A percentile compares a stretch with the other conserved stretches of the same genome.
phyloP scores from a whole-genome alignment of 2,113 vertebrate species.

The Ceratotherium simum region DNA sequence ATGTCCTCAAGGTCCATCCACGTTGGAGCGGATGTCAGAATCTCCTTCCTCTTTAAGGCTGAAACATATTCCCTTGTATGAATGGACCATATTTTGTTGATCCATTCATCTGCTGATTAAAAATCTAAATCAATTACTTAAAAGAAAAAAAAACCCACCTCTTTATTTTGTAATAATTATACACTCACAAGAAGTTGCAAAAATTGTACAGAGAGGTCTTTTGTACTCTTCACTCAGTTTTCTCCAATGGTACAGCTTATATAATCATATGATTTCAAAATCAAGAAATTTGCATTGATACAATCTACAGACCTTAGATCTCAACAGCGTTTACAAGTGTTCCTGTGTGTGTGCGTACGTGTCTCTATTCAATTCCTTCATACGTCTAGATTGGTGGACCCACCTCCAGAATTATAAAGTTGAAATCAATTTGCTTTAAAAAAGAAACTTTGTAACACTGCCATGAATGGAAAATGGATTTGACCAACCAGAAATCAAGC shows the following conservation, averaged over 20 bases:
- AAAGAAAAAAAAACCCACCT: background rate
- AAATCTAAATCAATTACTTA: background rate
- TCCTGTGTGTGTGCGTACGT: background rate
- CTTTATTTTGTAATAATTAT: background rate
- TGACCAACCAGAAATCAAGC: background rate
- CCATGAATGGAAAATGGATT: background rate
- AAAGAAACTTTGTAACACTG: background rate
- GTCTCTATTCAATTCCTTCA: background rate
- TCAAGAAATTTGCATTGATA: background rate
- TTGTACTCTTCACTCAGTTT: background rate
- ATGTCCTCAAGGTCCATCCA: background rate
- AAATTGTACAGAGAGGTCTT: background rate
- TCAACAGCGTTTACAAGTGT: background rate
- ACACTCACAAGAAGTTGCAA: background rate
- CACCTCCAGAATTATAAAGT: background rate
- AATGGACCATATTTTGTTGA: background rate
- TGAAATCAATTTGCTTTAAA: background rate
- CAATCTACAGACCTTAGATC: background rate
- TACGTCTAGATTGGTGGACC: background rate
- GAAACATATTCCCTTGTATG: background rate
- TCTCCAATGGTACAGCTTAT: background rate
- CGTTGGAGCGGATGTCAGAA: background rate
- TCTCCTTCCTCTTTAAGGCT: background rate
- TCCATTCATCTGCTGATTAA: background rate
- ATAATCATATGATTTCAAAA: background rate